Evolutionary conservation across 1,140 invertebrate species (phyloP), one percentile per base, ranked within the genome.

Genomic region (Diuraphis noxia): DNA sequence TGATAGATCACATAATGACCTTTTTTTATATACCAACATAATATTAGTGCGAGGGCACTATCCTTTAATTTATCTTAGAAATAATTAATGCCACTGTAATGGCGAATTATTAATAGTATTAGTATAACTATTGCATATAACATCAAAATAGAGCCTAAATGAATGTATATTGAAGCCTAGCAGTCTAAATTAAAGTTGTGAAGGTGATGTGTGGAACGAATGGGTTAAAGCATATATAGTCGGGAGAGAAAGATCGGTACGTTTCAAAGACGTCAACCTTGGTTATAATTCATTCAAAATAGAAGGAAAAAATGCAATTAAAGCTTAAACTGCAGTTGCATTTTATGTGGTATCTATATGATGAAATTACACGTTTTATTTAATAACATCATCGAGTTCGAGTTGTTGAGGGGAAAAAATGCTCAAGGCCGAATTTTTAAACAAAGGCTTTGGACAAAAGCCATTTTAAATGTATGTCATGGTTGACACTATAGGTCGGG

Each of bases 391-490:
- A 40, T 9, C 25, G 10, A 21, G 23, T 41, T 13, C 25, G 23
- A 41, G 23, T 41, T 13, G 88, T 41, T 34, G 63, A 25, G 19
- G 40, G 79, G 36, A 49, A 81, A 81, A 91, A 91, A 90, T 52
- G 72, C 77, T 82, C 89, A 91, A 91, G 89, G 89, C 36, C 89
- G 34, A 81, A 38, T 91, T 40, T 40, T 82, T 21, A 40, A 81
- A 91, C 89, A 91, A 91, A 91, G 72, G 41, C 77, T 46, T 89
- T 91, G 89, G 72, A 38, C 17, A 23, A 81, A 38, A 46, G 77
- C 72, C 77, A 81, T 46, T 79, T 91, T 49, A n/a, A 49, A 91
- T 81, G 25, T 36, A 10, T 49, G 89, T 79, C 77, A 49, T 77
- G 72, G 89, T 91, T 91, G 89, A 91, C 4, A 46, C 25, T 82